Base-by-base conservation (phyloP, 2,888 invertebrate species). In the Urechis unicinctus region DNA sequence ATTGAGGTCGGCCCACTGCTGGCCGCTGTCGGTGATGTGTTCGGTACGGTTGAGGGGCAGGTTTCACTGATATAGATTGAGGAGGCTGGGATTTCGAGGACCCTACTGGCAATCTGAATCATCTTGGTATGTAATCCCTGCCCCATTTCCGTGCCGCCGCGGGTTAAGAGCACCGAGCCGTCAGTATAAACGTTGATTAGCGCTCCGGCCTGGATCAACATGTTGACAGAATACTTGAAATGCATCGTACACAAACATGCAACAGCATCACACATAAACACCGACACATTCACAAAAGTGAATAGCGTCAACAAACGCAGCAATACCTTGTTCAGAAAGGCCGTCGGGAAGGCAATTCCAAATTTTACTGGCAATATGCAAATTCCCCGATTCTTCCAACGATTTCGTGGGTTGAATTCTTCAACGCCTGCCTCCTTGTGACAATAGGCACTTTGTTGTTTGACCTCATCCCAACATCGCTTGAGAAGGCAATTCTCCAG, bases 91-190 rank as follows among this genome's bases (percentile, higher is more conserved):
- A 75, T 64, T 25, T 57, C 52, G 21, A 77, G 60, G 3, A 62
- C 65, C 44, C 70, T 61, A 52, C 73, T 71, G 2, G 75, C 74
- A 21, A 80, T 80, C 83, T 95, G 94, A 52, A 91, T 86, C 88
- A 94, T 91, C 82, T 96, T 96, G 0, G 91, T 96, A 72, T 94
- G 89, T 2, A 96, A 81, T 1, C 96, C 96, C 80, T 96, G 96
- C 0, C 96, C 96, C 88, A 95, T 95, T 82, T 96, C 96, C 5
- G 89, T 88, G 17, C 94, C 95, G 42, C 79, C 81, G 73, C 92
- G 93, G 1, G 87, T 85, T 21, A 95, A 69, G 13, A 94, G 81
- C 1, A 96, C 90, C 0, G 92, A 90, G 9, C 80, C 94, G 66
- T 83, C 82, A 6, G 82, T 82, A 72, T 95, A 74, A 13, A 73